Conservation (phyloP, 2,888 invertebrate genomes). For the Himalopsyche japonica region DNA sequence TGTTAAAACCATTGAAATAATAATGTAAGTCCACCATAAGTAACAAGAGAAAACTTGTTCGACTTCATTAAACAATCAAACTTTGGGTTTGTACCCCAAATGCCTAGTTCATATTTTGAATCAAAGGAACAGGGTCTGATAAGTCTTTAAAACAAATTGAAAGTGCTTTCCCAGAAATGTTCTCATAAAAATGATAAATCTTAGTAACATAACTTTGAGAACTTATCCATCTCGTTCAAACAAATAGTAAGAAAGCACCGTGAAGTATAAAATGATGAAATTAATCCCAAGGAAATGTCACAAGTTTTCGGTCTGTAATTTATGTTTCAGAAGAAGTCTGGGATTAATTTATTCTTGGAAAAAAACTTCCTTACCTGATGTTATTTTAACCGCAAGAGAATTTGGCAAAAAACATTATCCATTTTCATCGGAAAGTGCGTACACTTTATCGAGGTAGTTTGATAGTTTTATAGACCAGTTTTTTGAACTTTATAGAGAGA, state of each 20-base stretch:
- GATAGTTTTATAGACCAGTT: too few species aligned
- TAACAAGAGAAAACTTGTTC: too few species aligned
- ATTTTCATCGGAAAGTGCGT: neutral
- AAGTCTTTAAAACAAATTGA: neutral
- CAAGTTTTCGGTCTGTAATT: neutral
- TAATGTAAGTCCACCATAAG: too few species aligned
- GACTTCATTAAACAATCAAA: too few species aligned
- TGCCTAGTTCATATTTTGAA: neutral
- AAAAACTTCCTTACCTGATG: neutral
- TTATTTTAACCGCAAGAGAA: neutral
- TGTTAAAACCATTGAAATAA: too few species aligned
- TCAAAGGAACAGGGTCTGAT: neutral
- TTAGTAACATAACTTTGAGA: neutral
- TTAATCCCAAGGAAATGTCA: neutral
- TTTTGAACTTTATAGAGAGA: too few species aligned
- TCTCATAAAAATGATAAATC: neutral
- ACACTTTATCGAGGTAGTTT: too few species aligned
- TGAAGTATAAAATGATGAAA: neutral
- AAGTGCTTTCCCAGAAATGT: neutral
- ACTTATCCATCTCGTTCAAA: neutral
- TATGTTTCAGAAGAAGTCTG: neutral
- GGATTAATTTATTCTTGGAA: neutral
- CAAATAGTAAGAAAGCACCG: neutral
- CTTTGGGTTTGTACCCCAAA: neutral
- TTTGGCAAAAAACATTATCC: neutral